A percentile compares a stretch with the other conserved stretches of the same genome.
These are phyloP conservation scores for Metopia argyrocephala DNA, from an alignment of 2,888 invertebrate species.

Conservation along the genomic window DNA sequence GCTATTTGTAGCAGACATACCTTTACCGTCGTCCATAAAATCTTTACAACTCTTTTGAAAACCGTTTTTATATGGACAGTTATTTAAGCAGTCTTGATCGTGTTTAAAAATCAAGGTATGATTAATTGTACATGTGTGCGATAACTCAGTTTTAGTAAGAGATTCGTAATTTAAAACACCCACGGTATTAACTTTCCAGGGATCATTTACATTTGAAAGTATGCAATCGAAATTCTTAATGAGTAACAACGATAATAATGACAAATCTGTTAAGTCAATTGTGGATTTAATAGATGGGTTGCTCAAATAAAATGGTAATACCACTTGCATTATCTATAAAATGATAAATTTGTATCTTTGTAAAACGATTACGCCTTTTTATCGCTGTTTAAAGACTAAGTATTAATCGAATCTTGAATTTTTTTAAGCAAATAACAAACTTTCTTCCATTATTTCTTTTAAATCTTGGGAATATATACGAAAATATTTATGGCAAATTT, in stretches of 20 bases:
- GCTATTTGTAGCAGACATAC: constrained; percentile 43
- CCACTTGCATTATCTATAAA: constrained; percentile 17
- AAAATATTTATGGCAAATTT: too few relatives aligned
- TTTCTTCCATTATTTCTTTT: too few relatives aligned
- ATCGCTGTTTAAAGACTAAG: not conserved
- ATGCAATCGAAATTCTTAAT: not conserved
- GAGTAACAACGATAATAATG: not conserved
- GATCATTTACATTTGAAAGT: not conserved
- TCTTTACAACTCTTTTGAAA: not conserved
- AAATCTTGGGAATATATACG: too few relatives aligned
- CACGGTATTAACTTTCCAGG: not conserved
- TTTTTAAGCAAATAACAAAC: too few relatives aligned
- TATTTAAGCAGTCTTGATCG: not conserved
- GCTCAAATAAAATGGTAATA: not conserved
- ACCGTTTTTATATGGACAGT: not conserved
- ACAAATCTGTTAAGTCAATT: not conserved
- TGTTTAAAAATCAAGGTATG: not conserved
- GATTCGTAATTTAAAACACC: not conserved
- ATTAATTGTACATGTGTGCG: not conserved
- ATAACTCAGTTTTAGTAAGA: constrained; percentile 1
- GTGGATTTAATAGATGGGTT: not conserved
- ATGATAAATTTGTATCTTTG: not conserved
- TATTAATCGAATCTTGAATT: not conserved
- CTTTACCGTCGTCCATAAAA: constrained; percentile 33
- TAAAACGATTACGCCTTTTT: not conserved